Evolutionary conservation across 2,888 invertebrate species (phyloP).

Genomic region (Caenorhabditis panamensis): DNA sequence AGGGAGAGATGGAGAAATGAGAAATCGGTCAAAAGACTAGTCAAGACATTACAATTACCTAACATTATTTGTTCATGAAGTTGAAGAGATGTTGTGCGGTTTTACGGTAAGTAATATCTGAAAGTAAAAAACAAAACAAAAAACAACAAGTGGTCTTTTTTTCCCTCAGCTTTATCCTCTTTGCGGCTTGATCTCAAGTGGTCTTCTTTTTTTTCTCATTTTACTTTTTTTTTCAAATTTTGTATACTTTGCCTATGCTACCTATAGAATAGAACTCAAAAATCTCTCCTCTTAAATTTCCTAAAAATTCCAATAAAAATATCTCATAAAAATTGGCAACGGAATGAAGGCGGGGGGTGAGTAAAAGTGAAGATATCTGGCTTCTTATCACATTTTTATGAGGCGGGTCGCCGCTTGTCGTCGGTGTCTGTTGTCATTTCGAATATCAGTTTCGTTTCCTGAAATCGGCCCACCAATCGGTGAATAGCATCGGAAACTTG

Average conservation of each 20-base stretch:
- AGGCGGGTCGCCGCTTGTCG: constrained; percentile 36
- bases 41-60: constrained; percentile 45
- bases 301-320: constrained; percentile 27
- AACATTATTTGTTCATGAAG: constrained; percentile 39
- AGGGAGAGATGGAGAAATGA: too few species aligned
- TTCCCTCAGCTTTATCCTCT: too few species aligned
- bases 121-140: constrained; percentile 11
- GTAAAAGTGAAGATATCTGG: constrained; percentile 16
- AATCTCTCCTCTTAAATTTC: too few species aligned
- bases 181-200: too few species aligned
- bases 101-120: too few species aligned
- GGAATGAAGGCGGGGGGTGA: not conserved
- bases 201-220: too few species aligned
- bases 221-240: not conserved
- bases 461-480: constrained; percentile 41
- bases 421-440: constrained; percentile 45
- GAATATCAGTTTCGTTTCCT: constrained; percentile 53
- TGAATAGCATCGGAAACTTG: too few species aligned
- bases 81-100: too few species aligned
- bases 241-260: too few species aligned
- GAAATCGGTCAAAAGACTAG: too few species aligned
- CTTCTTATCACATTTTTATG: constrained; percentile 59
- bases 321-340: constrained; percentile 25
- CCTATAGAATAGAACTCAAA: too few species aligned
- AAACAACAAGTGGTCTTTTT: constrained; percentile 17